Percentiles rank a stretch among this genome's conserved stretches.
phyloP scores from a whole-genome alignment of 2,888 invertebrate species.

The Eristalis arbustorum region DNA sequence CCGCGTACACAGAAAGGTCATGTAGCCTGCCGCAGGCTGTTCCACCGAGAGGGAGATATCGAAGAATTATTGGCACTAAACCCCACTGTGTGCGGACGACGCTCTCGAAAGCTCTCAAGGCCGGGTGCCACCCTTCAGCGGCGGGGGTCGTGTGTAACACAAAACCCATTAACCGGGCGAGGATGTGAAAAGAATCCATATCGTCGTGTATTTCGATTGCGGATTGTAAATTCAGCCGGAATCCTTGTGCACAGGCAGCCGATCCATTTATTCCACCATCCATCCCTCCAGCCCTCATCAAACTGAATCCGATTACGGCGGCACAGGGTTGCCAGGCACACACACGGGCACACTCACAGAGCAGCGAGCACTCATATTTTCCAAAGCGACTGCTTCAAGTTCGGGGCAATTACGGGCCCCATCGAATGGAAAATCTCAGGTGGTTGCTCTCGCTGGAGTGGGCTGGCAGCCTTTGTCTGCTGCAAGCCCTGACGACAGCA shows the following conservation, averaged over 20 bases:
- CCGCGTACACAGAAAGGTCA: not conserved
- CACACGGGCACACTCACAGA: not conserved
- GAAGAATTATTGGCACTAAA: conserved; percentile 48
- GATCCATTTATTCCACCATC: not conserved
- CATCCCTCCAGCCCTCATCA: not conserved
- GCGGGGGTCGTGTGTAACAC: conserved; percentile 29
- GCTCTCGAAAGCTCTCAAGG: conserved; percentile 34
- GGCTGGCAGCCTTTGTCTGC: not conserved
- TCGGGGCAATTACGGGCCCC: conserved; percentile 23
- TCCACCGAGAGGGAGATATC: conserved; percentile 13
- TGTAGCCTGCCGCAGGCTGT: conserved; percentile 1
- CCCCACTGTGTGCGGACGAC: conserved; percentile 10
- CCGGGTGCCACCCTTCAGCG: not conserved
- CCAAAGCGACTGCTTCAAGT: not conserved
- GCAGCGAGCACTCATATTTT: too few relatives aligned
- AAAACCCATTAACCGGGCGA: conserved; percentile 38
- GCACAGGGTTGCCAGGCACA: not conserved
- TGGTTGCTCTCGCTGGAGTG: not conserved
- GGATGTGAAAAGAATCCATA: not conserved
- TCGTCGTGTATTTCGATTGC: conserved; percentile 38
- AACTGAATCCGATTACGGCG: conserved; percentile 37
- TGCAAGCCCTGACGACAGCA: not conserved
- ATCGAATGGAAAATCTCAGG: conserved; percentile 27
- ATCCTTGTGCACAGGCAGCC: conserved; percentile 3
- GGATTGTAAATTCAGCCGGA: conserved; percentile 41